Evolutionary conservation across 2,797 vertebrate species (phyloP), one percentile per base, ranked within the genome.

Genomic region (Melopsittacus undulatus): DNA sequence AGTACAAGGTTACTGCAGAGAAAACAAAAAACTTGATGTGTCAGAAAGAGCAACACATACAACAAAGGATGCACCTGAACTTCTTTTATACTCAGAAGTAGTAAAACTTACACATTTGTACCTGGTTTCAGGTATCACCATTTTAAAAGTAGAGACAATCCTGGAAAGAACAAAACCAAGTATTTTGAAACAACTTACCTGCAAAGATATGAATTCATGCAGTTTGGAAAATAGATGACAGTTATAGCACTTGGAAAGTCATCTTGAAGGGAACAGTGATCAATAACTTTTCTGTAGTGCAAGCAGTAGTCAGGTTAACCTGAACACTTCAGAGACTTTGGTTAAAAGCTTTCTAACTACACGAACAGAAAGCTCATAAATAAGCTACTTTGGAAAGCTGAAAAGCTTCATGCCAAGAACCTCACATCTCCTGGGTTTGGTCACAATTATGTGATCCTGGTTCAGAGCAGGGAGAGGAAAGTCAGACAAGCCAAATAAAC

Each of bases 371-470:
- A 78, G 24, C 19, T 73, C 36, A 80, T 21, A 2, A 52, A 69
- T 2, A 67, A 7, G 23, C 49, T 70, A 79, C 16, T 59, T 8
- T 13, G 23, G n/a, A 87, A 90, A 11, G 45, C 45, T 64, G 27
- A 82, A 82, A 85, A 74, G 5, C 7, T 5, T 22, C 5, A 59
- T 4, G 11, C 34, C 36, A 78, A 32, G 56, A 87, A 82, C 10
- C 19, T 63, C 36, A 19, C 4, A 21, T 0, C 0, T 8, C 24
- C 3, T 15, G 9, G 13, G 11, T 22, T 3, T 62, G 13, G 46
- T 69, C 34, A 76, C 68, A n/a, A 46, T 42, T 19, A 43, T 0
- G 4, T 4, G 43, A 79, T 46, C 13, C 36, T 51, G 27, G 3
- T 43, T 81, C 42, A 61, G 42, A 85, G 42, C 7, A 64, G 36